Percentiles rank a stretch among this genome's conserved stretches.
Evolutionary conservation across 2,888 invertebrate species (phyloP).

Genomic region (Mesorhabditis spiculigera): DNA sequence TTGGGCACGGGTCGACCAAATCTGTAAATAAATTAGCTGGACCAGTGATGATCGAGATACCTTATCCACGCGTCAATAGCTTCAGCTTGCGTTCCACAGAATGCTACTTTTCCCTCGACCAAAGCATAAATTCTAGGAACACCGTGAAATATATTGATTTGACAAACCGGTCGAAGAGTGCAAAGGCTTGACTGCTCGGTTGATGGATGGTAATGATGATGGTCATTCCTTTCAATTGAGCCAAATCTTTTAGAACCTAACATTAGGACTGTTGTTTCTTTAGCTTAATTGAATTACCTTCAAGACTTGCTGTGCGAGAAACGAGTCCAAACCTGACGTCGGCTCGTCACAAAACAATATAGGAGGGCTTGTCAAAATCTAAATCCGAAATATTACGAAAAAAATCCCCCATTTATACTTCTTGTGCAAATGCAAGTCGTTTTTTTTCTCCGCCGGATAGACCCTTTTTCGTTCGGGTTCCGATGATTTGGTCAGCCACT

Average conservation of each 20-base stretch:
- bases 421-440: conserved; percentile 84
- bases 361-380: conserved; percentile 64
- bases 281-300: conserved; percentile 15
- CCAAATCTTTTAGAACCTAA: conserved; percentile 60
- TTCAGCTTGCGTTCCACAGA: conserved; percentile 38
- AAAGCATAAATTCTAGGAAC: conserved; percentile 44
- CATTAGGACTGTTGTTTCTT: neutral
- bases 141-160: conserved; percentile 8
- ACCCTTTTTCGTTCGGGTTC: conserved; percentile 74
- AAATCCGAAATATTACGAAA: conserved; percentile 9
- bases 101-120: conserved; percentile 48
- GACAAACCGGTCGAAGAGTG: conserved; percentile 75
- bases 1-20: conserved; percentile 50
- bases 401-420: conserved; percentile 66
- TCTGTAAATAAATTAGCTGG: conserved; percentile 12
- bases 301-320: conserved; percentile 49
- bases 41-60: conserved; percentile 5
- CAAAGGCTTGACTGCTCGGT: conserved; percentile 83
- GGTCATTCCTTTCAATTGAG: conserved; percentile 73
- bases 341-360: conserved; percentile 65
- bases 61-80: conserved; percentile 42
- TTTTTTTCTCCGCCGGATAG: conserved; percentile 91
- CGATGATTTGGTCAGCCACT: conserved; percentile 75
- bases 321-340: conserved; percentile 64
- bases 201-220: conserved; percentile 91